Conservation (phyloP, 2,888 invertebrate genomes). For the Microctonus hyperodae region DNA sequence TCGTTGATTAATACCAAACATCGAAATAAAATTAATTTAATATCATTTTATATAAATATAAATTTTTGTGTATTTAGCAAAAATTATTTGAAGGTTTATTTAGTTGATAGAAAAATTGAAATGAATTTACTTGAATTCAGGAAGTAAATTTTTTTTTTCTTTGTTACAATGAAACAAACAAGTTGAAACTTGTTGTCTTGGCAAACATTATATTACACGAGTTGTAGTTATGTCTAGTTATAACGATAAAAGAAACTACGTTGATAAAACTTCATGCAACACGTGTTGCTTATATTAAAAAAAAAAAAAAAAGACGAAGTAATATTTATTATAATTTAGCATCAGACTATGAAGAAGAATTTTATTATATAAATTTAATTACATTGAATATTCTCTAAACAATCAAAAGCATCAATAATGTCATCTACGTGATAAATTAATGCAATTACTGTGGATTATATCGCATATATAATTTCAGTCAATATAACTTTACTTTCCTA, state of each 20-base stretch:
- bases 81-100: no score
- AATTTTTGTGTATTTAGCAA: no score
- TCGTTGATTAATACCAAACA: no score
- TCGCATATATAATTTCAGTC: neutral
- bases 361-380: no score
- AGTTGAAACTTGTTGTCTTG: neutral
- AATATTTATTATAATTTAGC: neutral
- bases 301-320: neutral
- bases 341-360: no score
- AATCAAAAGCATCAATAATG: neutral
- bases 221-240: neutral
- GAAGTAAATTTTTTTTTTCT: neutral
- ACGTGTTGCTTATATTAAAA: neutral
- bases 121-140: neutral
- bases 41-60: no score
- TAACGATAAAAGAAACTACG: neutral
- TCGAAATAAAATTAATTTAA: no score
- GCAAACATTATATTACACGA: slow-evolving; percentile 10
- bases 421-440: neutral
- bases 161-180: slow-evolving; percentile 18
- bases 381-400: no score
- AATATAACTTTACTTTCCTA: neutral
- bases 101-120: neutral
- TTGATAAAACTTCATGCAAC: neutral
- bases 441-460: neutral